Evolutionary conservation across 2,797 vertebrate species (phyloP).

Genomic region (Cephalopachus bancanus): DNA sequence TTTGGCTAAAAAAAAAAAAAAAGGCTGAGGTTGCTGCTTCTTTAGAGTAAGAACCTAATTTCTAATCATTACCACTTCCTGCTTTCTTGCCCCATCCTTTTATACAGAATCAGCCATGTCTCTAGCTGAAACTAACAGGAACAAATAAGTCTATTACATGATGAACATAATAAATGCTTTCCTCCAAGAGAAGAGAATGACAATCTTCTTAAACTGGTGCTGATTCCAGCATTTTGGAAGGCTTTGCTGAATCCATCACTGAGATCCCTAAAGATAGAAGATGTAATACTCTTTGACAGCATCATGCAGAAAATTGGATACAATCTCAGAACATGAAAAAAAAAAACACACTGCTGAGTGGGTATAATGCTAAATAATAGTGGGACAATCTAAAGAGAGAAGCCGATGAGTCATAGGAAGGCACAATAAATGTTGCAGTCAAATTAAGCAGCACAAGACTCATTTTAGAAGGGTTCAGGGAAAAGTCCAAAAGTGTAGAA

Average conservation of each 20-base stretch:
- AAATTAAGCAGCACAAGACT: constrained; percentile 61
- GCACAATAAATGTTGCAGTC: constrained; percentile 33
- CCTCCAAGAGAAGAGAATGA: neutral
- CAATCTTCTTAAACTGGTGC: constrained; percentile 45
- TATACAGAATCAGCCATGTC: neutral
- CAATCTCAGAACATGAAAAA: constrained; percentile 65
- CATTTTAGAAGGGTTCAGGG: neutral
- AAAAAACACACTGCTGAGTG: constrained; percentile 54
- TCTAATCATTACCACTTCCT: neutral
- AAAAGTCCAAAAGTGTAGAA: neutral
- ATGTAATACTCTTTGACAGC: constrained; percentile 39
- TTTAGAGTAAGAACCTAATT: neutral
- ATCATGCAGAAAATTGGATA: constrained; percentile 56
- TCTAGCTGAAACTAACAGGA: neutral
- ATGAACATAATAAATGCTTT: constrained; percentile 49
- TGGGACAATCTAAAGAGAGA: neutral
- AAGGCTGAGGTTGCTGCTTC: neutral
- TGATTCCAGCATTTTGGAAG: constrained; percentile 49
- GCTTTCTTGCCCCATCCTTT: neutral
- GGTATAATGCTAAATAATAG: constrained; percentile 49
- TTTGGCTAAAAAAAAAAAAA: no score
- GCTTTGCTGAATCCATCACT: constrained; percentile 51
- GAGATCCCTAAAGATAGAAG: constrained; percentile 58
- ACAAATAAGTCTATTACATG: constrained; percentile 27
- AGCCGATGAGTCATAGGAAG: constrained; percentile 57